Evolutionary conservation across 2,888 invertebrate species (phyloP).

Genomic region (Drosophila mimica): DNA sequence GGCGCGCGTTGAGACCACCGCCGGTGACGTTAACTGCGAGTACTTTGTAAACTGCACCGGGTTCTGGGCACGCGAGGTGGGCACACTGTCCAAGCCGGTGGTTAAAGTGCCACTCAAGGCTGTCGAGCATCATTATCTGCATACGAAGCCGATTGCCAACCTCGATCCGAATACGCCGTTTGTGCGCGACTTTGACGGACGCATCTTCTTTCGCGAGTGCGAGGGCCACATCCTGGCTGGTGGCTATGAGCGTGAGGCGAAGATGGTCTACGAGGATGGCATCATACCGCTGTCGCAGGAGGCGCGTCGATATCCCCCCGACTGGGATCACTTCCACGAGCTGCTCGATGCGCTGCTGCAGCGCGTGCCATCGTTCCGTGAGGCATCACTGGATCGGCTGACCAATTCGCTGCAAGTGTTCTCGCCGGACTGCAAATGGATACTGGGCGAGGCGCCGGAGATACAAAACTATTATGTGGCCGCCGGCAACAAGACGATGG

Average conservation of each 20-base stretch:
- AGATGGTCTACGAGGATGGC: slow-evolving; percentile 94
- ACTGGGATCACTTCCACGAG: slow-evolving; percentile 98
- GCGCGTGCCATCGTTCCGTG: slow-evolving; percentile 92
- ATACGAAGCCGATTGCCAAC: slow-evolving; percentile 91
- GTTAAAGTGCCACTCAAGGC: slow-evolving; percentile 96
- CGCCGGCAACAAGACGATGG: slow-evolving; percentile 98
- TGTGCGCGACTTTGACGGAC: slow-evolving; percentile 94
- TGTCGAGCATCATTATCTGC: slow-evolving; percentile 96
- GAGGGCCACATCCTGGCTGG: slow-evolving; percentile 93
- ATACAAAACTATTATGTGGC: slow-evolving; percentile 95
- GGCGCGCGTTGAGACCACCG: slow-evolving; percentile 90
- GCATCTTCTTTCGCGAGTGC: slow-evolving; percentile 93
- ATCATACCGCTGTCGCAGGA: slow-evolving; percentile 88
- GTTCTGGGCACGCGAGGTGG: slow-evolving; percentile 96
- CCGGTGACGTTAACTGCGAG: slow-evolving; percentile 91
- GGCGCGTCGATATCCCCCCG: slow-evolving; percentile 91
- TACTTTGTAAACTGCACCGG: slow-evolving; percentile 98
- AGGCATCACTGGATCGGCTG: slow-evolving; percentile 91
- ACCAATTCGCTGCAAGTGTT: slow-evolving; percentile 97
- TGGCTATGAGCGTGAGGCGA: slow-evolving; percentile 95
- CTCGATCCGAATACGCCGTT: slow-evolving; percentile 94
- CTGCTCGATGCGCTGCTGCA: slow-evolving; percentile 93
- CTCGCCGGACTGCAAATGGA: slow-evolving; percentile 98
- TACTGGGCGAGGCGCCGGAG: slow-evolving; percentile 97
- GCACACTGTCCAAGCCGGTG: slow-evolving; percentile 92